These are phyloP conservation scores for Pterocles gutturalis DNA, from an alignment of 2,113 vertebrate genomes.

Conservation along the genomic window DNA sequence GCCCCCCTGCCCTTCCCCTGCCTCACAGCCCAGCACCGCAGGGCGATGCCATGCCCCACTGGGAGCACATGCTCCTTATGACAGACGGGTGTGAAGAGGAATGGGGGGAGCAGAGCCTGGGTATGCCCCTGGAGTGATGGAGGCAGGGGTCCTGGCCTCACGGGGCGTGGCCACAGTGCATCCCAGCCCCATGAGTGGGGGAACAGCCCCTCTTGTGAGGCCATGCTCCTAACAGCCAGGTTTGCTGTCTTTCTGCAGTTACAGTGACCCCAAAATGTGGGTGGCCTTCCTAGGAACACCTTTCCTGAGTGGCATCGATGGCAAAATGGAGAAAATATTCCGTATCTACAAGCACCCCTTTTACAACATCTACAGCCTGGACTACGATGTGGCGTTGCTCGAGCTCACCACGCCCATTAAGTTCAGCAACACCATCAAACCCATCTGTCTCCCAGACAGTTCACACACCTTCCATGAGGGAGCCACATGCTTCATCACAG, in stretches of 20 bases:
- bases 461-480: slow-evolving; percentile 80
- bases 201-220: neutral
- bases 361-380: slow-evolving; percentile 90
- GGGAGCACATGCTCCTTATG: too few relatives aligned
- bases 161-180: rapidly evolving
- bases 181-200: neutral
- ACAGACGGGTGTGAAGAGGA: neutral
- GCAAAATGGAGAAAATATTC: slow-evolving; percentile 84
- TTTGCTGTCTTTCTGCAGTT: slow-evolving; percentile 70
- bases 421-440: slow-evolving; percentile 83
- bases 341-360: slow-evolving; percentile 87
- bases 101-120: neutral
- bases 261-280: slow-evolving; percentile 85
- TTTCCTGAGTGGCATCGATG: slow-evolving; percentile 80
- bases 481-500: slow-evolving; percentile 89
- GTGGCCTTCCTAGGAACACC: slow-evolving; percentile 89
- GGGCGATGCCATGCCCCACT: neutral
- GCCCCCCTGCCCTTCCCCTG: neutral
- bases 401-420: slow-evolving; percentile 81
- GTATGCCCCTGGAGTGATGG: too few relatives aligned
- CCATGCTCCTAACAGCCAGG: neutral
- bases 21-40: rapidly evolving
- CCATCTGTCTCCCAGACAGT: slow-evolving; percentile 87
- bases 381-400: slow-evolving; percentile 90
- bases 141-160: neutral